phyloP scores from a whole-genome alignment of 2,888 invertebrate genomes.

The Macaria liturata region DNA sequence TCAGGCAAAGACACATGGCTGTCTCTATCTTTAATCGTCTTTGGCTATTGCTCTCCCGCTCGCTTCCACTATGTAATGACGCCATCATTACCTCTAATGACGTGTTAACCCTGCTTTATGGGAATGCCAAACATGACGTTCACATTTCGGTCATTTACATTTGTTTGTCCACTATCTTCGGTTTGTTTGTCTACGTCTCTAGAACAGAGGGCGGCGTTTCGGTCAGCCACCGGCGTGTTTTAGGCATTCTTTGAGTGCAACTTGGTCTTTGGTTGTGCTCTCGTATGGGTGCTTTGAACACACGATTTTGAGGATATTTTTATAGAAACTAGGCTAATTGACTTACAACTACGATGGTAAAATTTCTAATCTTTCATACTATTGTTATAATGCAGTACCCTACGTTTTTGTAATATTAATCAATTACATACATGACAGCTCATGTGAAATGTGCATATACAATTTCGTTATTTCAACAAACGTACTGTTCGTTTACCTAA shows the following conservation, averaged over 20 bases:
- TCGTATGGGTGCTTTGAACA: constrained; percentile 40
- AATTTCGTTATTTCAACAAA: too few relatives aligned
- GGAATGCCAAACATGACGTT: constrained; percentile 83
- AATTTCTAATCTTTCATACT: too few relatives aligned
- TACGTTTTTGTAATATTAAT: too few relatives aligned
- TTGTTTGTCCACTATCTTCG: constrained; percentile 80
- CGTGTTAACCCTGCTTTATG: constrained; percentile 83
- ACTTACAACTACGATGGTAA: too few relatives aligned
- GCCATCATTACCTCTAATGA: constrained; percentile 83
- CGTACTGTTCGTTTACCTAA: too few relatives aligned
- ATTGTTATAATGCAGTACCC: too few relatives aligned
- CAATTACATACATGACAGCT: too few relatives aligned
- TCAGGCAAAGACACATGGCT: too few relatives aligned
- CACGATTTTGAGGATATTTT: constrained; percentile 8
- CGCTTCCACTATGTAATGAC: constrained; percentile 71
- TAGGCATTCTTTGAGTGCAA: constrained; percentile 66
- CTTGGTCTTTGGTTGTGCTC: constrained; percentile 67
- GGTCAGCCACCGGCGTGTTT: constrained; percentile 70
- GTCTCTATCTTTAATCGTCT: too few relatives aligned
- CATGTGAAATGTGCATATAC: too few relatives aligned
- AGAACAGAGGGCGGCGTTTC: constrained; percentile 81
- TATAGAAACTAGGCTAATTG: background rate
- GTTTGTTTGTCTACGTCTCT: constrained; percentile 78
- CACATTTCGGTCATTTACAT: constrained; percentile 83
- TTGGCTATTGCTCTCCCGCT: background rate